These are phyloP conservation scores for Urosaurus nigricauda DNA, from an alignment of 2,797 vertebrate genomes.

Conservation along the genomic window DNA sequence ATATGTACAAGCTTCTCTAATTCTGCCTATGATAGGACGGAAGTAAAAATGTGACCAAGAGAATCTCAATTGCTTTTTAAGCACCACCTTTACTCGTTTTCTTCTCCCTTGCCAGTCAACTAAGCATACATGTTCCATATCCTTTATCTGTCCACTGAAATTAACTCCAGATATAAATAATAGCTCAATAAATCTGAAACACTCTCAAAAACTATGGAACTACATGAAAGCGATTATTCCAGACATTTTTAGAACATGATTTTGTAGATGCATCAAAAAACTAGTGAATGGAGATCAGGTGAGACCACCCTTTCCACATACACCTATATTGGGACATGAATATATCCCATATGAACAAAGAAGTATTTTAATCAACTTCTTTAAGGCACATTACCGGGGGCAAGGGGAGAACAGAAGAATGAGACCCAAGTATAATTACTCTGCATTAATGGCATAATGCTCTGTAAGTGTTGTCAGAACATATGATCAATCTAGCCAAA, in stretches of 20 bases:
- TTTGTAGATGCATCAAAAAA: background rate
- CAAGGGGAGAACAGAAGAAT: too few species aligned
- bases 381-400: background rate
- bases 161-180: background rate
- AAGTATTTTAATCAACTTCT: background rate
- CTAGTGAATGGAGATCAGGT: background rate
- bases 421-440: background rate
- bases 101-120: background rate
- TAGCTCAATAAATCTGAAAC: background rate
- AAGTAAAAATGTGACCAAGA: background rate
- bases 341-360: background rate
- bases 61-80: background rate
- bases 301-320: background rate
- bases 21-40: background rate
- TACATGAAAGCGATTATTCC: too few species aligned
- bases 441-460: background rate
- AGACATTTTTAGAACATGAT: too few species aligned
- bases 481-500: background rate
- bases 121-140: background rate
- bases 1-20: background rate
- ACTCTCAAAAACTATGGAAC: background rate
- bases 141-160: background rate
- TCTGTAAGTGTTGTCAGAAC: background rate
- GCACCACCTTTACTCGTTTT: background rate
- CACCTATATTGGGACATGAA: background rate